These are phyloP conservation scores for Hedya salicella DNA, from an alignment of 2,888 invertebrate genomes.

Conservation along the genomic window DNA sequence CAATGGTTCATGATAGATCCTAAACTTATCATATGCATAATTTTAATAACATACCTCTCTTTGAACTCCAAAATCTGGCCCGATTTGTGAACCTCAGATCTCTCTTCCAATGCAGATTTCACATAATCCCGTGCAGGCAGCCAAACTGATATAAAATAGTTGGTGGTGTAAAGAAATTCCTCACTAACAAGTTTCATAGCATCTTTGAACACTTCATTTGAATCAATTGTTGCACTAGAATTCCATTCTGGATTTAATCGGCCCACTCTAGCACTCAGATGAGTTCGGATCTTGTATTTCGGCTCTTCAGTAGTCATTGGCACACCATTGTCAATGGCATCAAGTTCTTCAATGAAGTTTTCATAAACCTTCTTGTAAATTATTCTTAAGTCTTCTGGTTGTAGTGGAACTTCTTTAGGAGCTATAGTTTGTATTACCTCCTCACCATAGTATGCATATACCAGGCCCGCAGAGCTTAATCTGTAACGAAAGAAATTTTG, in stretches of 20 bases:
- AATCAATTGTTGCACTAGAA: conserved; percentile 77
- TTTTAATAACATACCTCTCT: conserved; percentile 63
- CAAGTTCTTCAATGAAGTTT: conserved; percentile 95
- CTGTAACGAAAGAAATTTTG: conserved; percentile 75
- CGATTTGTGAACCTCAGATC: conserved; percentile 88
- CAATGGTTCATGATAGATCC: too few species aligned
- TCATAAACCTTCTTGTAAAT: conserved; percentile 92
- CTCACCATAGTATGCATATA: conserved; percentile 96
- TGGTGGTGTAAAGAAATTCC: conserved; percentile 91
- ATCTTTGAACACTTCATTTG: conserved; percentile 87
- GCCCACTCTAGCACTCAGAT: conserved; percentile 90
- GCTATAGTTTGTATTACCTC: conserved; percentile 87
- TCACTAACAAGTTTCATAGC: conserved; percentile 91
- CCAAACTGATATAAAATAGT: conserved; percentile 89
- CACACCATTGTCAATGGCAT: conserved; percentile 99
- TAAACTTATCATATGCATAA: not conserved
- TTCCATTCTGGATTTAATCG: conserved; percentile 95
- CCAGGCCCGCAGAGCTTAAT: conserved; percentile 97
- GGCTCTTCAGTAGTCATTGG: conserved; percentile 90
- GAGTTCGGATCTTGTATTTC: conserved; percentile 91
- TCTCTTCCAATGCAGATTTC: conserved; percentile 87
- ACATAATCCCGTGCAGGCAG: conserved; percentile 94
- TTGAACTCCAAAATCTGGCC: conserved; percentile 93
- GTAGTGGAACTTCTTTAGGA: conserved; percentile 68
- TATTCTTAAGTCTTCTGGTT: conserved; percentile 79